Percentiles rank a stretch among this genome's conserved stretches.
These are phyloP conservation scores for Oligia strigilis DNA, from an alignment of 2,888 invertebrate genomes.

Conservation along the genomic window DNA sequence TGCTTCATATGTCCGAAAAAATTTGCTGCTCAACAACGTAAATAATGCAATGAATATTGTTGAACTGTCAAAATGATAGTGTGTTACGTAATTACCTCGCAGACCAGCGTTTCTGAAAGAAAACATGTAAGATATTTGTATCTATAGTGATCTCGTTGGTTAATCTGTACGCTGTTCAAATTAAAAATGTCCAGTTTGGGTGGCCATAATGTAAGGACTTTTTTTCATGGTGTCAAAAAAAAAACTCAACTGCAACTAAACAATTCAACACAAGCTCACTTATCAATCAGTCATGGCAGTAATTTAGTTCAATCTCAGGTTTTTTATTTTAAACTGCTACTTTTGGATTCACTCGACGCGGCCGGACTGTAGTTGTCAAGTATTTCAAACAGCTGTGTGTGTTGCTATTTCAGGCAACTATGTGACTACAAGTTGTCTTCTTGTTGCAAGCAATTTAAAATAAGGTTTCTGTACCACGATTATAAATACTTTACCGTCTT, in stretches of 20 bases:
- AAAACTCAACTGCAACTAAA: not conserved
- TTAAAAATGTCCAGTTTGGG: conserved; percentile 2
- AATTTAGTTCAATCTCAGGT: not conserved
- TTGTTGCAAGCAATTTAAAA: not conserved
- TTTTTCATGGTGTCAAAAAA: not conserved
- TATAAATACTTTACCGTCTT: not conserved
- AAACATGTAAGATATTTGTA: not conserved
- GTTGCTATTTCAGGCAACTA: not conserved
- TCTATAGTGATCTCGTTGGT: no score
- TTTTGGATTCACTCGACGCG: not conserved
- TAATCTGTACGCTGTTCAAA: not conserved
- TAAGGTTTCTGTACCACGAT: not conserved
- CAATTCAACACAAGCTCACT: not conserved
- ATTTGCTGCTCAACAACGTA: no score
- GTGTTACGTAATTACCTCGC: no score
- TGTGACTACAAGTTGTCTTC: no score
- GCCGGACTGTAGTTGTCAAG: not conserved
- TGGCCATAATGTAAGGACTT: not conserved
- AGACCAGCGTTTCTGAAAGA: not conserved
- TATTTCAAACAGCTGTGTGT: not conserved
- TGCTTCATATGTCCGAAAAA: no score
- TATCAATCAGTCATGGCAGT: not conserved
- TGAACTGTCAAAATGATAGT: no score
- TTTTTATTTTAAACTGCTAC: not conserved
- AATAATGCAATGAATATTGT: no score